These are phyloP conservation scores for Synergus japonicus DNA, from an alignment of 2,888 invertebrate species.

Conservation along the genomic window DNA sequence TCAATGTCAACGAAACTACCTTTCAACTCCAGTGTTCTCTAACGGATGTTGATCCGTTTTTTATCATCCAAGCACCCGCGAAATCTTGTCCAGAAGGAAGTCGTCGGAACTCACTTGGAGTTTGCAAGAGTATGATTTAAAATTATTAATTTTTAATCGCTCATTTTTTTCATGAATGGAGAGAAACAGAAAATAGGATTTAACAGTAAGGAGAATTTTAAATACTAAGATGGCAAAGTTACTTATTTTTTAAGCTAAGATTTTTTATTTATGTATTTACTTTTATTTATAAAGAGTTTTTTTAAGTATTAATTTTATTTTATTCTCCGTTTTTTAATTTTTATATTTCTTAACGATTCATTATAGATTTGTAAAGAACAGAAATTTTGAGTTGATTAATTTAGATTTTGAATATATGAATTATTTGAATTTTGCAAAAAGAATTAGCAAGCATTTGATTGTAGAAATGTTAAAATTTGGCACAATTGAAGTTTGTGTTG, in stretches of 20 bases:
- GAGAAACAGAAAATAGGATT: not conserved
- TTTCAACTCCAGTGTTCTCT: conserved; percentile 80
- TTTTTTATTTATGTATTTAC: not conserved
- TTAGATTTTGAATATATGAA: not conserved
- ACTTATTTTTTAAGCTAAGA: not conserved
- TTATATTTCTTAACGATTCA: not conserved
- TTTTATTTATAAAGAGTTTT: not conserved
- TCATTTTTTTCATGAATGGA: not conserved
- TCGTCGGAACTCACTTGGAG: conserved; percentile 60
- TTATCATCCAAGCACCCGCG: conserved; percentile 61
- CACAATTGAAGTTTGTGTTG: not conserved
- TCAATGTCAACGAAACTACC: conserved; percentile 82
- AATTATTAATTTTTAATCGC: not conserved
- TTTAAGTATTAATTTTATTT: not conserved
- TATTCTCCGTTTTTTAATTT: not conserved
- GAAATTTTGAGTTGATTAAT: not conserved
- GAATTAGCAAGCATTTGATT: not conserved
- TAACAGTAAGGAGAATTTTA: not conserved
- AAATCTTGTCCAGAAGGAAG: conserved; percentile 66
- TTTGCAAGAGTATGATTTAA: conserved; percentile 57
- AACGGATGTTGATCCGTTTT: conserved; percentile 53
- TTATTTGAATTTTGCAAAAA: too few species aligned
- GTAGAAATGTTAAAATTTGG: not conserved
- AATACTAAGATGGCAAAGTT: not conserved
- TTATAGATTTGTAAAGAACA: not conserved